phyloP scores from a whole-genome alignment of 92 coral and sea anemone genomes.

The Parazoanthus atlanticus region DNA sequence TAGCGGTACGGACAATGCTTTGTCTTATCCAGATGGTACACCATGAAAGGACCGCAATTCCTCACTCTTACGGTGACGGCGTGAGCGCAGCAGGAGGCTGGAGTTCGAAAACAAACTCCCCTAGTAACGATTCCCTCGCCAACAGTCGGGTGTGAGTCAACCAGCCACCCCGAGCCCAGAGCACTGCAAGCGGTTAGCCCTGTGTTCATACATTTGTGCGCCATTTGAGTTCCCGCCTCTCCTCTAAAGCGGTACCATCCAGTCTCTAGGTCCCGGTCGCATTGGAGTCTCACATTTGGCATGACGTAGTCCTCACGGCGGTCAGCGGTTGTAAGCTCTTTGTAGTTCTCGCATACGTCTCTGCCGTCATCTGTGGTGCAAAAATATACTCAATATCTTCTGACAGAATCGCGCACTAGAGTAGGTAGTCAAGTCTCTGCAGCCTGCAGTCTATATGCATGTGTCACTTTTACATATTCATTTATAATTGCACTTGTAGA shows the following conservation, averaged over 20 bases:
- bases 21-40: constrained; percentile 5
- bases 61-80: constrained; percentile 21
- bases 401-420: too few relatives aligned
- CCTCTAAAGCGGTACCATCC: constrained; percentile 36
- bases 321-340: constrained; percentile 19
- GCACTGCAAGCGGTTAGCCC: constrained; percentile 20
- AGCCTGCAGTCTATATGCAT: too few relatives aligned
- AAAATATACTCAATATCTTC: background rate
- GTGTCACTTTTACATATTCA: too few relatives aligned
- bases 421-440: too few relatives aligned
- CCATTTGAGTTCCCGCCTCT: constrained; percentile 40
- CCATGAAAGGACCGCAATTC: constrained; percentile 33
- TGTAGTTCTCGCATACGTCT: constrained; percentile 5
- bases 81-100: constrained; percentile 9
- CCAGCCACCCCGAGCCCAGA: constrained; percentile 30
- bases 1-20: constrained; percentile 28
- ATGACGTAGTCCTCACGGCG: constrained; percentile 20
- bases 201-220: constrained; percentile 7
- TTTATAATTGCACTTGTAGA: too few relatives aligned
- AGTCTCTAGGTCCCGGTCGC: constrained; percentile 6
- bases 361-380: background rate
- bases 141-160: constrained; percentile 35
- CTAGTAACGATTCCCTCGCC: constrained; percentile 26
- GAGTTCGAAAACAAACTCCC: constrained; percentile 37
- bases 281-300: background rate